phyloP scores from a whole-genome alignment of 1,140 invertebrate species.

The Gonatopus flavifemur region DNA sequence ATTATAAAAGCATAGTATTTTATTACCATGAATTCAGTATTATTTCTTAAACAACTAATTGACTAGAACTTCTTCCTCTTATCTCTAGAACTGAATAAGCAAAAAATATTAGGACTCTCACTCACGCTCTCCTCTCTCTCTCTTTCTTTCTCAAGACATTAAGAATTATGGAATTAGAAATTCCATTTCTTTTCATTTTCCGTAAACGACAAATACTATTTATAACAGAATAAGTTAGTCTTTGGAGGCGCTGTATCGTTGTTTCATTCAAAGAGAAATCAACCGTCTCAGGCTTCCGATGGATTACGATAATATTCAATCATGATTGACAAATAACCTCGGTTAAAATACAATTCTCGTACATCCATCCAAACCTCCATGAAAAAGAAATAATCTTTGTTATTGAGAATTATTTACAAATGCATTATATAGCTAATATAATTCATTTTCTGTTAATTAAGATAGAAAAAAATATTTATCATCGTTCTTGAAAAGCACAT shows the following conservation, averaged over 20 bases:
- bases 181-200: no score
- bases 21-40: constrained; percentile 25
- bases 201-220: no score
- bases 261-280: constrained; percentile 43
- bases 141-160: no score
- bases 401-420: constrained; percentile 41
- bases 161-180: no score
- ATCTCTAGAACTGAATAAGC: constrained; percentile 37
- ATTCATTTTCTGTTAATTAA: no score
- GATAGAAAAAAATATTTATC: no score
- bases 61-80: constrained; percentile 44
- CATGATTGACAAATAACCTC: neutral
- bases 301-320: constrained; percentile 21
- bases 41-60: constrained; percentile 37
- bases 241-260: constrained; percentile 58
- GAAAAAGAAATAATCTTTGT: constrained; percentile 26
- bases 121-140: constrained; percentile 30
- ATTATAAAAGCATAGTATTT: constrained; percentile 34
- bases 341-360: neutral
- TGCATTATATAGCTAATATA: no score
- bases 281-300: constrained; percentile 53
- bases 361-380: constrained; percentile 43
- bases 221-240: constrained; percentile 49
- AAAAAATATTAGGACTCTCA: no score
- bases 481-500: no score